Evolutionary conservation across 2,797 vertebrate genomes (phyloP), one percentile per base, ranked within the genome.

Genomic region (Borostomias antarcticus): DNA sequence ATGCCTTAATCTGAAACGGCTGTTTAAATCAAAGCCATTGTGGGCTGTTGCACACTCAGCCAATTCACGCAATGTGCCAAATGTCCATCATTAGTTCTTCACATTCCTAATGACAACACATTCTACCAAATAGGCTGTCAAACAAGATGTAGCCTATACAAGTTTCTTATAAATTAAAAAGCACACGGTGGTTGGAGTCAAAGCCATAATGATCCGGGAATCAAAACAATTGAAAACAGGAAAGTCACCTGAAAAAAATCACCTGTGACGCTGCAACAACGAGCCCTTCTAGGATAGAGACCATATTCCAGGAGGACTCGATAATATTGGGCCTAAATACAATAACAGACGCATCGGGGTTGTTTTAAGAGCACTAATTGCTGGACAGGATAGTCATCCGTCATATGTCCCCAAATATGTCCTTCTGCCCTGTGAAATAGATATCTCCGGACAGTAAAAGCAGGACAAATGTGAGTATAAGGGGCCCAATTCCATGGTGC

Each of bases 261-360:
- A 80, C 81, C 63, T 32, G 82, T 79, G 85, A 84, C 30, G 37
- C 61, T 29, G 59, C 50, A 65, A 56, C 62, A 48, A 60, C 23
- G 43, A 56, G 26, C 59, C 58, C 26, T 56, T 69, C 75, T 64
- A 28, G 17, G 62, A 76, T 76, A 81, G 81, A 66, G 68, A 75
- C 68, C 69, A 73, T 62, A 66, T 66, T 77, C 84, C 83, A 75
- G 81, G 83, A 83, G 83, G 82, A 87, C 67, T 76, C 80, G 69
- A 82, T 83, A 86, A 85, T 83, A 80, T 77, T 58, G 82, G 82
- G 82, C 79, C 85, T 82, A 87, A 88, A 88, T 86, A 89, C 32
- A 62, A 70, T 80, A n/a, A 82, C 82, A 17, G 48, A 59, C 11
- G 15, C 15, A 4, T 37, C 21, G 21, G n/a, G 19, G 10, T 19